Base-by-base conservation (phyloP, 2,888 invertebrate genomes). In the Arenicola marina region DNA sequence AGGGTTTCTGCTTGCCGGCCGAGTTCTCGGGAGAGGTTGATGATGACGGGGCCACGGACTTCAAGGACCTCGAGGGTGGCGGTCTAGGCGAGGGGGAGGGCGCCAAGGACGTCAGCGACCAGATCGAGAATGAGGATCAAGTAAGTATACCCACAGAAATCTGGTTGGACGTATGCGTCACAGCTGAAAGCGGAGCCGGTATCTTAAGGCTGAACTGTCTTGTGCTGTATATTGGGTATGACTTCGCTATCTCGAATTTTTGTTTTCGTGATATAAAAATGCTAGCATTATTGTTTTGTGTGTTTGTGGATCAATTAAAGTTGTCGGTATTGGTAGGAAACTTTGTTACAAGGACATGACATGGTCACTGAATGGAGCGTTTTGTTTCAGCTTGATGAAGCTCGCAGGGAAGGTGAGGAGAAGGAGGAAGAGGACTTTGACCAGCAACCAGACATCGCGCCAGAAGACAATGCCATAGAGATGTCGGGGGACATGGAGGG, bases 401-500 rank as follows among this genome's bases (percentile, higher is more conserved):
- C 95, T 0, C 87, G 89, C 45, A 66, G 91, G 34, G 89, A 90
- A 54, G 92, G 91, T 75, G 89, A 93, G 75, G 90, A 92, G 67
- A 87, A 89, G 62, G 86, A 87, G n/a, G 64, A 77, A 73, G 55
- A 95, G 78, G 92, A 93, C 81, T 31, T 64, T 4, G 51, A 26
- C 1, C 92, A 95, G 21, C 73, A 78, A 56, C 76, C 78, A 1
- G 78, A 82, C 48, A 63, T 78, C 1, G 68, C 71, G 18, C 67
- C 76, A 0, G 82, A 83, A 62, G 82, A 82, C 61, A 81, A 83
- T 62, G 83, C 82, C 54, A 81, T 97, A 59, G 95, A 97, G 75
- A 95, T 97, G 94, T 91, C 92, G 24, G 95, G 96, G 71, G 93
- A 98, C 80, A 95, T 98, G 78, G 95, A 95, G 62, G 93, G 91